A percentile compares a stretch with the other conserved stretches of the same genome.
phyloP scores from a whole-genome alignment of 2,888 invertebrate species.

The Lacanobia wlatinum region DNA sequence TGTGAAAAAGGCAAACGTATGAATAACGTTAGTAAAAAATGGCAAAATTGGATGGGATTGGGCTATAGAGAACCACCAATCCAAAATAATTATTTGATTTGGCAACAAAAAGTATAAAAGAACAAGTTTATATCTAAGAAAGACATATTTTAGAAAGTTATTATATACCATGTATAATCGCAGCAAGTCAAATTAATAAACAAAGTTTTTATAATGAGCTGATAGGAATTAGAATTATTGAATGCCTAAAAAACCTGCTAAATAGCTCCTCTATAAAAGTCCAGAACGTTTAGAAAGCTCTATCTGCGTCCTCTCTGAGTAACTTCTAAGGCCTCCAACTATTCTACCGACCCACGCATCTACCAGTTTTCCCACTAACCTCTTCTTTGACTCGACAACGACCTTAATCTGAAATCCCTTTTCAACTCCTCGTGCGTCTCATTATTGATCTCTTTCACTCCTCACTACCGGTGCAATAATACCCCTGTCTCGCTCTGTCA shows the following conservation, averaged over 20 bases:
- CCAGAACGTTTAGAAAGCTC: background rate
- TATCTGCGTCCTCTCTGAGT: constrained; percentile 37
- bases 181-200: too few relatives aligned
- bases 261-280: background rate
- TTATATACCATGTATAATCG: too few relatives aligned
- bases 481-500: constrained; percentile 75
- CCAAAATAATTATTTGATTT: too few relatives aligned
- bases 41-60: too few relatives aligned
- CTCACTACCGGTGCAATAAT: constrained; percentile 91
- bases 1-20: too few relatives aligned
- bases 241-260: background rate
- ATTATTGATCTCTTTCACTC: constrained; percentile 91
- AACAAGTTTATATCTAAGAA: too few relatives aligned
- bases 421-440: constrained; percentile 91
- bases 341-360: constrained; percentile 62
- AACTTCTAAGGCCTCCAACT: background rate
- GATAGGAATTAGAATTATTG: background rate
- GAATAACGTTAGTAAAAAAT: too few relatives aligned
- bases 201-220: background rate
- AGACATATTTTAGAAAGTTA: too few relatives aligned
- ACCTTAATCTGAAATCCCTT: constrained; percentile 91
- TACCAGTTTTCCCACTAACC: constrained; percentile 77
- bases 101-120: too few relatives aligned
- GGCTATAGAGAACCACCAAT: too few relatives aligned
- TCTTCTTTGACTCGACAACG: constrained; percentile 89